These are phyloP conservation scores for Melanaphis sacchari DNA, from an alignment of 1,140 invertebrate species.

Conservation along the genomic window DNA sequence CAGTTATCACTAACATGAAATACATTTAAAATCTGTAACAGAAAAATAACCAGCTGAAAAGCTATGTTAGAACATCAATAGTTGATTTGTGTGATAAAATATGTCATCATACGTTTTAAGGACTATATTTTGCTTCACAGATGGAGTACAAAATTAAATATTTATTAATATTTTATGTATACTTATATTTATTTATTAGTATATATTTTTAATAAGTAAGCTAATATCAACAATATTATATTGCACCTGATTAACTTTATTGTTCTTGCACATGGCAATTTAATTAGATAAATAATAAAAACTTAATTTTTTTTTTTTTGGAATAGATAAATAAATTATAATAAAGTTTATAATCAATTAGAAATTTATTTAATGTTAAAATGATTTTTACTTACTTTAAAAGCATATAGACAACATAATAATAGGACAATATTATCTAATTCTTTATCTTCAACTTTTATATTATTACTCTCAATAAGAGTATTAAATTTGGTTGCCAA, in stretches of 20 bases:
- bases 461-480: conserved; percentile 65
- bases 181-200: too few relatives aligned
- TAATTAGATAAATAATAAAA: not conserved
- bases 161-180: too few relatives aligned
- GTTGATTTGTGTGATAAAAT: not conserved
- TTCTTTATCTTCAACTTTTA: conserved; percentile 77
- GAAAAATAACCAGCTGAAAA: not conserved
- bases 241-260: not conserved
- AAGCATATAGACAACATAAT: conserved; percentile 86
- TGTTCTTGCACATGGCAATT: too few relatives aligned
- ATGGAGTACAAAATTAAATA: too few relatives aligned
- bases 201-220: too few relatives aligned
- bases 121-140: too few relatives aligned
- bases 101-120: not conserved
- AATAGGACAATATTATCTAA: conserved; percentile 86
- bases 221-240: not conserved
- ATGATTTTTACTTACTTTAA: conserved; percentile 73
- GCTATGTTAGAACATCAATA: not conserved
- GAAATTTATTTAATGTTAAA: not conserved
- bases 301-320: not conserved
- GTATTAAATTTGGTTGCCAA: conserved; percentile 74
- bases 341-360: not conserved
- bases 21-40: not conserved
- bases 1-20: not conserved
- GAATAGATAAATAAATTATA: not conserved